phyloP scores from a whole-genome alignment of 2,113 vertebrate species.

The Cromileptes altivelis region DNA sequence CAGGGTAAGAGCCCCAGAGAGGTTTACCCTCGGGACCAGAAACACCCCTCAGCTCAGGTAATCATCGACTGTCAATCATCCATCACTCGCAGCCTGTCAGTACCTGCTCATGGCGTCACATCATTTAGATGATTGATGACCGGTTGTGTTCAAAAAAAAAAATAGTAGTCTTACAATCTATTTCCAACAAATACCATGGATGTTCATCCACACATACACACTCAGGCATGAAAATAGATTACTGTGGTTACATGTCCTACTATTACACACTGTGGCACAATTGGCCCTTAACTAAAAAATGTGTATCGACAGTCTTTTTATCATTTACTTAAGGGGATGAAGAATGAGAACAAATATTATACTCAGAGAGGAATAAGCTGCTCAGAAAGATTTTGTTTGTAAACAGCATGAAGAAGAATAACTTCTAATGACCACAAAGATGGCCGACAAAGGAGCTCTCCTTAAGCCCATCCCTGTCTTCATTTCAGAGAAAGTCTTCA shows the following conservation, averaged over 20 bases:
- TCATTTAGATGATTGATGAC: conserved; percentile 72
- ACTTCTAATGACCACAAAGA: conserved; percentile 22
- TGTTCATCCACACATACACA: not conserved
- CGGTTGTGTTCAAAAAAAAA: conserved; percentile 23
- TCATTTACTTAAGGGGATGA: not conserved
- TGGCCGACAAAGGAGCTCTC: conserved; percentile 15
- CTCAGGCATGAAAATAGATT: not conserved
- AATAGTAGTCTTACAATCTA: not conserved
- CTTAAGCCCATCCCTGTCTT: not conserved
- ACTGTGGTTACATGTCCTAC: not conserved
- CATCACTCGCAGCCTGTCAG: conserved; percentile 65
- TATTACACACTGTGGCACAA: conserved; percentile 15
- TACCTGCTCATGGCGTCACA: conserved; percentile 19
- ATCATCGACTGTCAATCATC: conserved; percentile 77
- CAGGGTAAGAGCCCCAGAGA: conserved; percentile 50
- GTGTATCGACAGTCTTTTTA: not conserved
- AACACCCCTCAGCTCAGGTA: conserved; percentile 62
- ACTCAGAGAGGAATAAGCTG: not conserved
- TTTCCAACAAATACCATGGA: conserved; percentile 35
- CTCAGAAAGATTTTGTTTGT: conserved; percentile 1
- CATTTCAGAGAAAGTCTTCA: not conserved
- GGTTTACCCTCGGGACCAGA: conserved; percentile 49
- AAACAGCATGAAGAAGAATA: conserved; percentile 35
- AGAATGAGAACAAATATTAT: not conserved
- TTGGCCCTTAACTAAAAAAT: not conserved